Base-by-base conservation (phyloP, 2,113 vertebrate genomes). In the Mastomys coucha region DNA sequence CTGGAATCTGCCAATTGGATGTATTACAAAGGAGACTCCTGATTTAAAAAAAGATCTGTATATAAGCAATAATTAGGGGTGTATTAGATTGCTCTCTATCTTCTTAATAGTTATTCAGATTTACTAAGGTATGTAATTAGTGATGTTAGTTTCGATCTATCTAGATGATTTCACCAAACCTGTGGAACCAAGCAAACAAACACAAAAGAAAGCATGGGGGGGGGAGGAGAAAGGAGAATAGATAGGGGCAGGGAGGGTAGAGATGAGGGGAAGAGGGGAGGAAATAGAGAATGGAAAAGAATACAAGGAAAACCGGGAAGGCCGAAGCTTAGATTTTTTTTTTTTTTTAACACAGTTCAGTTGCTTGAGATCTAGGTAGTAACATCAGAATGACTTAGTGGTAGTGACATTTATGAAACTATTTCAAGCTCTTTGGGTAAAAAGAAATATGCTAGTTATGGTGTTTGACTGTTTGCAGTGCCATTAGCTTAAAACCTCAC, bases 191-290 rank as follows among this genome's bases (percentile, higher is more conserved):
- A 89, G 42, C 16, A 86, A 65, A 84, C 36, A 39, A 69, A 22
- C 2, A 36, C 0, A 33, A 39, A 53, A 2, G 5, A n/a, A 39
- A 69, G 56, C 1, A 1, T 58, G 8, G 19, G 11, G 39, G n/a
- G 20, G 19, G 58, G 31, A 45, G 7, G 1, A 76, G 7, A 4
- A 36, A 17, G 7, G 0, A 19, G 17, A 0, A 33, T 39, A 10
- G 17, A 22, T 3, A 10, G 22, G 7, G 14, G 9, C 22, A 2
- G 33, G 2, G 2, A 36, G 17, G 6, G 19, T 7, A 14, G 28
- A 8, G 2, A 7, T 36, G 20, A 1, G 8, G 3, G 17, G 12
- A 42, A 28, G 7, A 5, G 10, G 16, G 4, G 2, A 72, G 9
- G 39, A 8, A 8, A 3, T 5, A 69, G 11, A 31, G 10, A n/a